These are phyloP conservation scores for Archaeoteleia sp. DNA, from an alignment of 2,888 invertebrate genomes.

Conservation along the genomic window DNA sequence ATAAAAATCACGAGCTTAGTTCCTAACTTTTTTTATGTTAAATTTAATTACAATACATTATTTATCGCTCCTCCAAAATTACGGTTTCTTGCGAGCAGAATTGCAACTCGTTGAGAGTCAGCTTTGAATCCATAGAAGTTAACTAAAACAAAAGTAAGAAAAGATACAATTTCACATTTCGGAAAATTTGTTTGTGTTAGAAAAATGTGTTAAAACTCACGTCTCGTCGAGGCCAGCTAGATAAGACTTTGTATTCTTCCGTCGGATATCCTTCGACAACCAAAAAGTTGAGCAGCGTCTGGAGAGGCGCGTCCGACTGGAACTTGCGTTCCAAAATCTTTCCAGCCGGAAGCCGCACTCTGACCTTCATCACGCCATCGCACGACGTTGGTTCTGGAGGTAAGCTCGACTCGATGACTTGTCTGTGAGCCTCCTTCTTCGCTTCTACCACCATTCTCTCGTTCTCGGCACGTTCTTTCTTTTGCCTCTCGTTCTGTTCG, in stretches of 20 bases:
- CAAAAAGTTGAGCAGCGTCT: conserved; percentile 90
- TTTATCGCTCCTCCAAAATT: conserved; percentile 94
- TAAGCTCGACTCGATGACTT: conserved; percentile 80
- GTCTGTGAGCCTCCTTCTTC: conserved; percentile 81
- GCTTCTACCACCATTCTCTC: conserved; percentile 84
- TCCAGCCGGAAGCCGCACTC: conserved; percentile 88
- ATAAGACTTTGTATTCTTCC: conserved; percentile 92
- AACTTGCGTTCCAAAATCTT: conserved; percentile 87
- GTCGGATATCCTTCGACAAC: conserved; percentile 91
- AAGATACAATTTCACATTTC: too few species aligned
- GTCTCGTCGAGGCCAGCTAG: conserved; percentile 96
- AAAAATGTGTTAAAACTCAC: too few species aligned
- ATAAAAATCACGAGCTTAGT: conserved; percentile 69
- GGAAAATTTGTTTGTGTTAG: too few species aligned
- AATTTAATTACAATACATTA: conserved; percentile 59
- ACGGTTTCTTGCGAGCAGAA: conserved; percentile 96
- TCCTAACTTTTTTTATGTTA: conserved; percentile 42
- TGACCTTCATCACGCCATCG: conserved; percentile 82
- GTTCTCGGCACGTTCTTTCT: conserved; percentile 84
- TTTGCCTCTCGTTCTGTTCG: conserved; percentile 84
- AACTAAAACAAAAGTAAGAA: conserved; percentile 79
- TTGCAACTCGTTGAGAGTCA: conserved; percentile 88
- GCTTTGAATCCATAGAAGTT: conserved; percentile 84
- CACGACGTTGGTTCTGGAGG: conserved; percentile 83
- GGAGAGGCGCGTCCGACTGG: conserved; percentile 77